Base-by-base conservation (phyloP, 2,888 invertebrate genomes). In the Caenorhabditis sp. region DNA sequence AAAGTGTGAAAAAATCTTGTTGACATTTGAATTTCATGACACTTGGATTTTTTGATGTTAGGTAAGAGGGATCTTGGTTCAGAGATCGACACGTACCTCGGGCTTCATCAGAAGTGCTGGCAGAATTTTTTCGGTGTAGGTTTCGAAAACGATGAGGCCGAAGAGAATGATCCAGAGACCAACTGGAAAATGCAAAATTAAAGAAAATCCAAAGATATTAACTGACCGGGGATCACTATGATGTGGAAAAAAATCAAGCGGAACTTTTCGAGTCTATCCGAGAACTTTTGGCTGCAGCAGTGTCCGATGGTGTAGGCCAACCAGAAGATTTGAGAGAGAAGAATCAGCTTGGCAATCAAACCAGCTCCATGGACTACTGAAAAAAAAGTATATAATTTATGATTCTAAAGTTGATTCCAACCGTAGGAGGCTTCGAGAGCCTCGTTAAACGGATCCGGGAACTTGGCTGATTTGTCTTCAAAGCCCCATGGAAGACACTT, bases 401-500 rank as follows among this genome's bases (percentile, higher is more conserved):
- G 5, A 9, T 35, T 27, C 27, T 24, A 30, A 45, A 53, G 13
- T 32, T 35, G 35, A 35, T 3, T n/a, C 50, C 20, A 41, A 76
- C 76, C 22, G 6, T 15, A 15, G 0, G 70, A 59, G 24, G 70
- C 55, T 2, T 41, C 35, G 1, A 37, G 3, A n/a, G 62, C 53
- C 2, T 27, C 9, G 11, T 27, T 8, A 22, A 70, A 75, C 1
- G 75, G 63, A 5, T 15, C 24, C 2, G 75, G 71, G 17, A 76
- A 71, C 43, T 76, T 76, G 2, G 30, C 52, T 6, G 56, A n/a
- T 20, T 76, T 76, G 1, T 56, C 20, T 4, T 13, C 24, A 15
- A 39, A 45, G 7, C 48, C 59, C 76, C 76, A 77, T 32, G 65
- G 71, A 13, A 77, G 37, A 35, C 76, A 77, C 11, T 50, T 39